phyloP scores from a whole-genome alignment of 2,113 vertebrate genomes.

The chimpanzee (Pan troglodytes) region NHGRI_mPanTro3-v2.1_pri NC_072421.2:4508001-4508500 shows the following conservation, averaged over 20 bases:
- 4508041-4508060: background rate
- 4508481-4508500: background rate
- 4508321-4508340: background rate
- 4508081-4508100: background rate
- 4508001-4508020: background rate
- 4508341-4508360: background rate
- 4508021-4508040: background rate
- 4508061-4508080: background rate
- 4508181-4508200: background rate
- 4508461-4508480: background rate
- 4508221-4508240: background rate
- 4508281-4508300: background rate
- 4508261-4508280: background rate
- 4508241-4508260: background rate
- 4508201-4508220: background rate
- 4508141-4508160: background rate
- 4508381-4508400: background rate
- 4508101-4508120: background rate
- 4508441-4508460: background rate
- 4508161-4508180: background rate
- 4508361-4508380: background rate
- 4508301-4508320: background rate
- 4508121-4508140: background rate
- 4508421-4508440: background rate
- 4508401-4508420: background rate